A percentile compares a stretch with the other conserved stretches of the same genome.
phyloP scores from a whole-genome alignment of 1,140 invertebrate genomes.

The Atta texana region DNA sequence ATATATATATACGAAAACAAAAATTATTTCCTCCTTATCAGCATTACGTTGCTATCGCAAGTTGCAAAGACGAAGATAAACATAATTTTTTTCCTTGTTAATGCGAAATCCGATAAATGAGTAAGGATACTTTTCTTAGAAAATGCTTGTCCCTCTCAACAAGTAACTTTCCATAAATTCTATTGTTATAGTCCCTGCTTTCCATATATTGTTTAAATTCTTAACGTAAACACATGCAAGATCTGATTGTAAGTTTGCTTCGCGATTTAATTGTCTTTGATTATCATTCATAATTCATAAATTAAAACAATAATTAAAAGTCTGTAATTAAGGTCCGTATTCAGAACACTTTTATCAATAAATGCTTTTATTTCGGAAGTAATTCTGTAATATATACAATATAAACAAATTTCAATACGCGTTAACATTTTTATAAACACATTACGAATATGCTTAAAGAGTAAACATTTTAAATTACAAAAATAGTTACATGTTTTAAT shows the following conservation, averaged over 20 bases:
- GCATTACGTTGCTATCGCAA: not conserved
- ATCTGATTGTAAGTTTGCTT: not conserved
- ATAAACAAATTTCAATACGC: no score
- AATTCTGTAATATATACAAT: no score
- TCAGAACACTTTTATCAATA: no score
- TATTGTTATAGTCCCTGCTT: not conserved
- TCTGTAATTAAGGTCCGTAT: not conserved
- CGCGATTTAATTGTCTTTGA: not conserved
- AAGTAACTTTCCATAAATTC: not conserved
- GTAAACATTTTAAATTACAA: constrained; percentile 61
- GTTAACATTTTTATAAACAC: no score
- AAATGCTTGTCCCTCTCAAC: not conserved
- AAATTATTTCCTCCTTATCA: not conserved
- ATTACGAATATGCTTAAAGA: no score
- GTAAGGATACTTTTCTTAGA: constrained; percentile 10
- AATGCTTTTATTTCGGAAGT: no score
- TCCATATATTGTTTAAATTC: constrained; percentile 3
- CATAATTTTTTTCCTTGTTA: constrained; percentile 4
- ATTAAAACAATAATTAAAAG: not conserved
- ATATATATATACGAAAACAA: not conserved
- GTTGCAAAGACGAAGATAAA: not conserved
- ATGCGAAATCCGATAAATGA: not conserved
- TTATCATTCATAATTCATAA: not conserved
- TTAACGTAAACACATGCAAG: not conserved
- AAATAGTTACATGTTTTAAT: constrained; percentile 72